Evolutionary conservation across 2,888 invertebrate genomes (phyloP).

Genomic region (Oligia latruncula): DNA sequence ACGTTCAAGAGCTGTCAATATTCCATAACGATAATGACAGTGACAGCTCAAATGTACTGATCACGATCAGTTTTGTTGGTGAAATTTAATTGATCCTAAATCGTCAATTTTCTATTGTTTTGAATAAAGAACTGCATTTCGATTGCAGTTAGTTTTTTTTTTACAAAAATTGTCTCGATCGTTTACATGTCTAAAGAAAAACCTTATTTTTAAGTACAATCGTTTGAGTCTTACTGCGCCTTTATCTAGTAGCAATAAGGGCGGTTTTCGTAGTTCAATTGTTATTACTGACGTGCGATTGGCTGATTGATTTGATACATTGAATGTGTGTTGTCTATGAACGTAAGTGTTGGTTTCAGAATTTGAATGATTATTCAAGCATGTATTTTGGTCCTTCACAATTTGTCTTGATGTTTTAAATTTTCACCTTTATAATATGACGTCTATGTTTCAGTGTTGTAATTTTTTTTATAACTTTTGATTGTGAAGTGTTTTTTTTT

Average conservation of each 20-base stretch:
- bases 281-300: not conserved
- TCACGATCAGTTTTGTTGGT: too few relatives aligned
- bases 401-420: constrained; percentile 1
- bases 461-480: not conserved
- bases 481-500: not conserved
- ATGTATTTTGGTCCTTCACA: constrained; percentile 14
- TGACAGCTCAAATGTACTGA: too few relatives aligned
- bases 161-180: not conserved
- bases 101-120: too few relatives aligned
- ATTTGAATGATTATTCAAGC: constrained; percentile 19
- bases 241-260: not conserved
- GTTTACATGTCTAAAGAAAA: not conserved
- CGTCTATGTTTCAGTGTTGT: constrained; percentile 27
- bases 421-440: not conserved
- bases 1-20: too few relatives aligned
- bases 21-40: too few relatives aligned
- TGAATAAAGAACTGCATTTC: not conserved
- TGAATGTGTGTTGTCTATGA: constrained; percentile 29
- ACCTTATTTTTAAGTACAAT: not conserved
- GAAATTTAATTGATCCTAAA: not conserved
- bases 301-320: constrained; percentile 2
- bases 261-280: not conserved
- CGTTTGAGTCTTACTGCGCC: not conserved
- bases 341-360: constrained; percentile 3
- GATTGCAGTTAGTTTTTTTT: not conserved